Conservation (phyloP, 2,113 vertebrate species). For the Carlito syrichta region DNA sequence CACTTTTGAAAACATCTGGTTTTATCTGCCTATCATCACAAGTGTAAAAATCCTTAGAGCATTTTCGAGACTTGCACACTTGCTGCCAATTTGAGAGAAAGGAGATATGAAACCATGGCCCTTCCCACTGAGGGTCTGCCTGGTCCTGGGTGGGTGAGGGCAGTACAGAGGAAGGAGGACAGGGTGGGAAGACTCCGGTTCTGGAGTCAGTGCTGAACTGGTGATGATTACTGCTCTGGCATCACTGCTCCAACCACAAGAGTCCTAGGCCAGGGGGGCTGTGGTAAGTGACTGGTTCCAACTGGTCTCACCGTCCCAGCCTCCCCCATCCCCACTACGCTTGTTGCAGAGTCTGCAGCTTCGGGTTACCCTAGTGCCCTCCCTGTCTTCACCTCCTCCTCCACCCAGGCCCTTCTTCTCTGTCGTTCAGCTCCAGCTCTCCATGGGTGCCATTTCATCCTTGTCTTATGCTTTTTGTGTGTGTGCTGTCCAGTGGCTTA, state of each 20-base stretch:
- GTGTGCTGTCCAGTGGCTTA: background rate
- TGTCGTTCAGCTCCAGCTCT: too few relatives aligned
- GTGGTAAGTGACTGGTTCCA: background rate
- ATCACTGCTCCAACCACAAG: background rate
- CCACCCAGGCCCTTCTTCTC: background rate
- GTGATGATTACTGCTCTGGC: background rate
- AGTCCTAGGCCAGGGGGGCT: background rate
- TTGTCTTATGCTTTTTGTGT: background rate
- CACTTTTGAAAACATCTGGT: background rate
- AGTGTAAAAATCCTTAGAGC: background rate
- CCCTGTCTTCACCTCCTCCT: background rate
- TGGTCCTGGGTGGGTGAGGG: rapidly evolving
- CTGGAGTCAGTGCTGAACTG: background rate
- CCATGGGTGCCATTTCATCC: background rate
- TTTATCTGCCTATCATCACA: background rate
- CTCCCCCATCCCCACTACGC: rapidly evolving
- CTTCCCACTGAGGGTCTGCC: background rate
- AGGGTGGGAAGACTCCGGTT: background rate
- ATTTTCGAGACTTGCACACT: background rate
- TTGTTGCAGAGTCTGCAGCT: background rate
- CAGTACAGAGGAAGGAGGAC: background rate
- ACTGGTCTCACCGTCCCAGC: background rate
- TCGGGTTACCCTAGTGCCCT: background rate
- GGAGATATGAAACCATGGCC: background rate
- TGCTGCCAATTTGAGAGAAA: background rate